Conservation (phyloP, 2,797 vertebrate genomes). For the Okamejei kenojei region DNA sequence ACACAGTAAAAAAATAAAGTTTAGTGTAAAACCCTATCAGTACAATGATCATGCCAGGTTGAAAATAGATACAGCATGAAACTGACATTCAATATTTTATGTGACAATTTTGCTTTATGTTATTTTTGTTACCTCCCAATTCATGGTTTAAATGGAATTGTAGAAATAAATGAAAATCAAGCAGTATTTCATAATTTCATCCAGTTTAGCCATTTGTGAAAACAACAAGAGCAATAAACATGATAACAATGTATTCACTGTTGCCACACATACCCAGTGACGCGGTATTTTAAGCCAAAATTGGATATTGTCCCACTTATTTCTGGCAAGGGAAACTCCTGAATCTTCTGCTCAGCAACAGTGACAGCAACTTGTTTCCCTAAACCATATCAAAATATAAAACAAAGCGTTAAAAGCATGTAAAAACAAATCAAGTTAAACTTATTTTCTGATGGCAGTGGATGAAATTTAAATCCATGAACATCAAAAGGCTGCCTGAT, state of each 20-base stretch:
- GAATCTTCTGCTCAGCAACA: not conserved
- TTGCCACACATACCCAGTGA: slow-evolving; percentile 2
- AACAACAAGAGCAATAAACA: not conserved
- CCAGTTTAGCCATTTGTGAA: not conserved
- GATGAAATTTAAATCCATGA: not conserved
- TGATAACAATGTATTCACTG: not conserved
- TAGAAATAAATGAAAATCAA: not conserved
- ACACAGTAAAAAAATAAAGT: too few species aligned
- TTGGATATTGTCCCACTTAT: not conserved
- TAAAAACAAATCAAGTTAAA: not conserved
- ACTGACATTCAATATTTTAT: not conserved
- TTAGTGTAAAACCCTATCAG: not conserved
- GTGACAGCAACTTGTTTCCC: not conserved
- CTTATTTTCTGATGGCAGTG: not conserved
- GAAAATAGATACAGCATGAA: not conserved
- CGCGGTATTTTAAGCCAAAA: not conserved
- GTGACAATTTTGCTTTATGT: not conserved
- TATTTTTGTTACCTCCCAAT: not conserved
- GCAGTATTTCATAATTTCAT: not conserved
- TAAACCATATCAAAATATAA: not conserved
- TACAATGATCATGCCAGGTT: not conserved
- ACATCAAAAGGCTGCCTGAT: too few species aligned
- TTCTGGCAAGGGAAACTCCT: not conserved
- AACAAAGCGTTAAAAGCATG: not conserved
- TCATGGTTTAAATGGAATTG: not conserved